Evolutionary conservation across 2,888 invertebrate species (phyloP).

Genomic region (Acrocyrtus sp.): DNA sequence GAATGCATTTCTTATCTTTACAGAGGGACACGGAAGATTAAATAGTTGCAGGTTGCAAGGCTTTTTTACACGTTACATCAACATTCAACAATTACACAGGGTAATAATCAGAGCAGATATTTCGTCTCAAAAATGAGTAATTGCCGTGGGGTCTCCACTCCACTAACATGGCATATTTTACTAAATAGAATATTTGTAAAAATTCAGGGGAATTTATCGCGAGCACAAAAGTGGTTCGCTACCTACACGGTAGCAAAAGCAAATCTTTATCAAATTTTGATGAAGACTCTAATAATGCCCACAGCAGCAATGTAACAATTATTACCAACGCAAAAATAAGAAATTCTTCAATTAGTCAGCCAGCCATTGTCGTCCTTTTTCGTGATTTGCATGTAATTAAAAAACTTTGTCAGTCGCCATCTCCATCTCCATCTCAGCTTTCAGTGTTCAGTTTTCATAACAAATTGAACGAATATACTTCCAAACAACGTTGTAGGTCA

Average conservation of each 20-base stretch:
- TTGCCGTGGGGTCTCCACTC: not conserved
- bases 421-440: not conserved
- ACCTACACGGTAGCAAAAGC: conserved; percentile 22
- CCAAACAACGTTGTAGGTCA: conserved; percentile 29
- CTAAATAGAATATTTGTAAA: not conserved
- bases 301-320: no score
- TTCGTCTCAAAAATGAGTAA: not conserved
- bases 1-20: no score
- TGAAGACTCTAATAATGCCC: no score
- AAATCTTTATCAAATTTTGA: no score
- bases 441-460: not conserved
- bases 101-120: not conserved
- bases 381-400: conserved; percentile 2
- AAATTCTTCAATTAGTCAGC: no score
- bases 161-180: not conserved
- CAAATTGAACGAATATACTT: no score
- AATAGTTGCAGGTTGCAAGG: not conserved
- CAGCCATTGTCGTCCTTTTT: no score
- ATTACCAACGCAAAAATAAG: no score
- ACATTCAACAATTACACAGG: not conserved
- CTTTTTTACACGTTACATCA: not conserved
- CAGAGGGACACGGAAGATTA: no score
- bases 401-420: not conserved
- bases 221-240: no score
- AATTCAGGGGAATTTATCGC: no score